Percentiles rank a stretch among this genome's conserved stretches.
Conservation (phyloP, 2,113 vertebrate genomes). For the Microcebus tavaratra region DNA sequence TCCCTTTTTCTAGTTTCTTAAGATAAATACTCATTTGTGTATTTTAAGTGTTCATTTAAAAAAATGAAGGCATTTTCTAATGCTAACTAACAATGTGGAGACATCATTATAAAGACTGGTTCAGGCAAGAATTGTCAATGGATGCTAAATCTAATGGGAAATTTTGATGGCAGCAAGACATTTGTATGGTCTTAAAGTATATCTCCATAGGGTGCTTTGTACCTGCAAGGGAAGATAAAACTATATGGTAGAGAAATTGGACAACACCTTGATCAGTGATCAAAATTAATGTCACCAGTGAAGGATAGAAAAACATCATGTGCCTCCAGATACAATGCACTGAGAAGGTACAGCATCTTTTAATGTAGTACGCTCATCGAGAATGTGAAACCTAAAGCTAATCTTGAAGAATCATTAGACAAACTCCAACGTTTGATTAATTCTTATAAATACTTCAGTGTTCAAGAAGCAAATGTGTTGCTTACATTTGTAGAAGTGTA, state of each 20-base stretch:
- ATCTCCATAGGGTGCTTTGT: no score
- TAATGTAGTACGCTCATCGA: not conserved
- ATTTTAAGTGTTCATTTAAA: not conserved
- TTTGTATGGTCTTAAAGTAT: no score
- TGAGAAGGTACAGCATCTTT: not conserved
- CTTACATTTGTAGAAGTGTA: not conserved
- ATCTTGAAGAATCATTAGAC: not conserved
- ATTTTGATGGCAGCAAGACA: no score
- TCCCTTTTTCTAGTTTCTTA: not conserved
- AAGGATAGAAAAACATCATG: not conserved
- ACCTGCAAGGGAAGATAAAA: not conserved
- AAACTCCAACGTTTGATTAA: not conserved
- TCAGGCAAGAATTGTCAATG: not conserved
- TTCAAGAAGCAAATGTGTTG: not conserved
- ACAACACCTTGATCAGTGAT: not conserved
- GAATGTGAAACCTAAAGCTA: not conserved
- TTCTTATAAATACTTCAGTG: not conserved
- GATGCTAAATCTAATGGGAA: not conserved
- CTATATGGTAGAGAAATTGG: not conserved
- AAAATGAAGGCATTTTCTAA: not conserved
- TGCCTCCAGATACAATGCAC: not conserved
- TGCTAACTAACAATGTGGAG: not conserved
- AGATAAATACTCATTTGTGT: not conserved
- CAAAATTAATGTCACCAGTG: not conserved
- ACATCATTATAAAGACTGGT: not conserved